Evolutionary conservation across 2,797 vertebrate species (phyloP).

Genomic region (Onychomys leucogaster): DNA sequence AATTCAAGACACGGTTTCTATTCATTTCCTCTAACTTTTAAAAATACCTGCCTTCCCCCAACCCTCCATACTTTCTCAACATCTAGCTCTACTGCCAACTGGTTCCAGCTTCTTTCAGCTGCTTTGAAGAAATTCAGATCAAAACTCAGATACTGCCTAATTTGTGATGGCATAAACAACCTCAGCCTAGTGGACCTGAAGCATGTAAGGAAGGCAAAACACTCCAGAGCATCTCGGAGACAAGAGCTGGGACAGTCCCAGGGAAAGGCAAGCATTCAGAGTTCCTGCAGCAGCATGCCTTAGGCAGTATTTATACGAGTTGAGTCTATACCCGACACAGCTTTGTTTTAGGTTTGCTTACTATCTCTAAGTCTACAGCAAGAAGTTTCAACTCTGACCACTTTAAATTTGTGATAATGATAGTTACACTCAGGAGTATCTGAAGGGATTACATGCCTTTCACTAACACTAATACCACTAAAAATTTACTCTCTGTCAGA

Average conservation of each 20-base stretch:
- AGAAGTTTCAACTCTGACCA: neutral
- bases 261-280: neutral
- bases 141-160: constrained; percentile 18
- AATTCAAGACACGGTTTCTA: neutral
- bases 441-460: neutral
- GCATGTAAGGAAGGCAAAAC: constrained; percentile 39
- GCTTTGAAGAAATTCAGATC: constrained; percentile 36
- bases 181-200: constrained; percentile 24
- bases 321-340: neutral
- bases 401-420: neutral
- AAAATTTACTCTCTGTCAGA: neutral
- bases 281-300: neutral
- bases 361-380: neutral
- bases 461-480: neutral
- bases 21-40: constrained; percentile 23
- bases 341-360: neutral
- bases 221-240: neutral
- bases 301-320: neutral
- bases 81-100: neutral
- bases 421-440: neutral
- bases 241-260: neutral
- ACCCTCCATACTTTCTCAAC: neutral
- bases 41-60: constrained; percentile 47
- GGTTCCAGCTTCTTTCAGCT: constrained; percentile 21
- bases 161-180: constrained; percentile 59